A percentile compares a stretch with the other conserved stretches of the same genome.
These are phyloP conservation scores for Pollenia angustigena DNA, from an alignment of 2,888 invertebrate species.

Conservation along the genomic window DNA sequence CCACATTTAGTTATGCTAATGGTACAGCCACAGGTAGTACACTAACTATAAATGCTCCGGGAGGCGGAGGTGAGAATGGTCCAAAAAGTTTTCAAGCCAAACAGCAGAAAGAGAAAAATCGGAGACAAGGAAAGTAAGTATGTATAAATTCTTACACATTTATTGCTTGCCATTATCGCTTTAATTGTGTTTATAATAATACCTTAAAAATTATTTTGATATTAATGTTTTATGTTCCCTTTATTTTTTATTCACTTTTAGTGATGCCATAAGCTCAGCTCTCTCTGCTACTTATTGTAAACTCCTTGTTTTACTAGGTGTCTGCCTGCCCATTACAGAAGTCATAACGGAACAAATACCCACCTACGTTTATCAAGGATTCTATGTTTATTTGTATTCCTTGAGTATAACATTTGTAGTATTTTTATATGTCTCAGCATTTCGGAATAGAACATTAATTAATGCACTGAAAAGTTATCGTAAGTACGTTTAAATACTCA, in stretches of 20 bases:
- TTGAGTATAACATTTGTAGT: constrained; percentile 91
- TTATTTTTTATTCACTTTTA: constrained; percentile 77
- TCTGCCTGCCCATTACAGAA: constrained; percentile 94
- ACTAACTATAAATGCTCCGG: constrained; percentile 79
- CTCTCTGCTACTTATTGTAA: constrained; percentile 94
- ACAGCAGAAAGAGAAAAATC: constrained; percentile 83
- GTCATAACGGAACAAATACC: constrained; percentile 92
- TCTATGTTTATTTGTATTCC: constrained; percentile 92
- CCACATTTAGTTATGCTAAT: constrained; percentile 74
- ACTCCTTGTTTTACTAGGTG: constrained; percentile 91
- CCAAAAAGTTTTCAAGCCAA: constrained; percentile 80
- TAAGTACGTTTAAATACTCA: constrained; percentile 77
- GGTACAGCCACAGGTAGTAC: constrained; percentile 80
- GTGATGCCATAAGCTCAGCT: constrained; percentile 89
- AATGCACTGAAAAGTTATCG: constrained; percentile 86
- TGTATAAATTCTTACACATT: not conserved
- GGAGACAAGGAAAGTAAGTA: constrained; percentile 85
- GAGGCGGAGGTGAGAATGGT: constrained; percentile 77
- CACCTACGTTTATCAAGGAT: constrained; percentile 91
- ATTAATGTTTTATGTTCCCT: too few relatives aligned
- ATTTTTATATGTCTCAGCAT: constrained; percentile 88
- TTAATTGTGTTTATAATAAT: not conserved
- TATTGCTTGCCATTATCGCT: not conserved
- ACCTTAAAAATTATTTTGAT: not conserved
- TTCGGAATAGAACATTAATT: constrained; percentile 87